Percentiles rank a stretch among this genome's conserved stretches.
Evolutionary conservation across 2,888 invertebrate genomes (phyloP).

Genomic region (Isoperla grammatica): DNA sequence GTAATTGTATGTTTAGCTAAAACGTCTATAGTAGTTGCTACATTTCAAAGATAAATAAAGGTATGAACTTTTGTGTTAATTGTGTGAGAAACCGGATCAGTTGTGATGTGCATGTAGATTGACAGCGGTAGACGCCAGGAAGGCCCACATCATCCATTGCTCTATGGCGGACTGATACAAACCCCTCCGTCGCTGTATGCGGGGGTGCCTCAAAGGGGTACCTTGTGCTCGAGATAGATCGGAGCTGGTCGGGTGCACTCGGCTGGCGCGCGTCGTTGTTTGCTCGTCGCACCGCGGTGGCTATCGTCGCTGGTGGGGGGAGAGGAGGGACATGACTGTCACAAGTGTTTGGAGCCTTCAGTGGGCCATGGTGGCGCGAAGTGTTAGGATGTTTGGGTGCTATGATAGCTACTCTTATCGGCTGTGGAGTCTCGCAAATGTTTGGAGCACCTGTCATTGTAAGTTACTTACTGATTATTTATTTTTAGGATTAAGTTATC

Average conservation of each 20-base stretch:
- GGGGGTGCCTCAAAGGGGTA: neutral
- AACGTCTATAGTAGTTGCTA: too few species aligned
- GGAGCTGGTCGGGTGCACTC: neutral
- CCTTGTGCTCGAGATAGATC: neutral
- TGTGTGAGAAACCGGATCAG: too few species aligned
- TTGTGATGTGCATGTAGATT: too few species aligned
- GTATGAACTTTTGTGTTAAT: too few species aligned
- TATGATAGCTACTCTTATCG: constrained; percentile 71
- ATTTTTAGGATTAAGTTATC: neutral
- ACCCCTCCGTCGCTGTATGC: neutral
- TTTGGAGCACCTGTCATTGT: constrained; percentile 70
- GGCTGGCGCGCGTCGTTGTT: neutral
- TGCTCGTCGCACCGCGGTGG: neutral
- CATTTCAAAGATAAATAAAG: too few species aligned
- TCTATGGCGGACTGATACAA: neutral
- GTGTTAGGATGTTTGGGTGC: constrained; percentile 69
- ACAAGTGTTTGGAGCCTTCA: constrained; percentile 41
- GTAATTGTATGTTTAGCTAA: too few species aligned
- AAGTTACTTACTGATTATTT: constrained; percentile 44
- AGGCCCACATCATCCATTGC: neutral
- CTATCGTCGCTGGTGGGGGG: neutral
- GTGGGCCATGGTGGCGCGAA: constrained; percentile 78
- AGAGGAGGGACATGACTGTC: constrained; percentile 2
- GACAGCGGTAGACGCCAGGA: neutral
- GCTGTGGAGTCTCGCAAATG: constrained; percentile 71